Conservation (phyloP, 1,140 invertebrate species). For the Mylabris phalerata region DNA sequence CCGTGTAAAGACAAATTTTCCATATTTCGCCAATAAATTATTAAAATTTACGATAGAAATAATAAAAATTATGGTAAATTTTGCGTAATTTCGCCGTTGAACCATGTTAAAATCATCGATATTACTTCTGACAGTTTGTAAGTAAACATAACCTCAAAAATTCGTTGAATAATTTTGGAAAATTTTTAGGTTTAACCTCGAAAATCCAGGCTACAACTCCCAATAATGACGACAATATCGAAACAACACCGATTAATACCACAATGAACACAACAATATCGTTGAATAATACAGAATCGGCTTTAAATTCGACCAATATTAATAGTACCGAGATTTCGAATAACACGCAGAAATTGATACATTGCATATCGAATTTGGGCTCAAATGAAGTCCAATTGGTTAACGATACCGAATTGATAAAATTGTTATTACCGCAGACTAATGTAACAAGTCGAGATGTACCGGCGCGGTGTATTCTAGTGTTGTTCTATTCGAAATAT, state of each 20-base stretch:
- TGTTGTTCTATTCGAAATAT: conserved; percentile 84
- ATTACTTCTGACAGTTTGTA: too few species aligned
- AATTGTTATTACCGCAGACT: conserved; percentile 41
- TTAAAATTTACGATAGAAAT: too few species aligned
- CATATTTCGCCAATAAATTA: too few species aligned
- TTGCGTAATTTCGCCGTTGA: too few species aligned
- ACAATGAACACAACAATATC: neutral
- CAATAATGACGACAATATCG: neutral
- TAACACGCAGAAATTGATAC: conserved; percentile 30
- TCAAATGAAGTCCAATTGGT: conserved; percentile 34
- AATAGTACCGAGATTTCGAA: conserved; percentile 4
- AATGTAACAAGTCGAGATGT: conserved; percentile 46
- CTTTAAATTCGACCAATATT: neutral
- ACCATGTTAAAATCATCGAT: too few species aligned
- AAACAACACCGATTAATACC: neutral
- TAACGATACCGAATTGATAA: conserved; percentile 41
- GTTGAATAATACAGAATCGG: neutral
- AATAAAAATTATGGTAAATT: too few species aligned
- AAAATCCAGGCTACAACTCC: too few species aligned
- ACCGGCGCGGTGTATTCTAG: conserved; percentile 65
- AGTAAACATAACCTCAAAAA: too few species aligned
- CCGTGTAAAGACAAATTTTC: too few species aligned
- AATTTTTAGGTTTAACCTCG: too few species aligned
- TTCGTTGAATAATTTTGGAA: too few species aligned
- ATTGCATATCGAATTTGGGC: conserved; percentile 29